A percentile compares a stretch with the other conserved stretches of the same genome.
phyloP scores from a whole-genome alignment of 2,113 vertebrate genomes.

The Melanotaenia duboulayi region DNA sequence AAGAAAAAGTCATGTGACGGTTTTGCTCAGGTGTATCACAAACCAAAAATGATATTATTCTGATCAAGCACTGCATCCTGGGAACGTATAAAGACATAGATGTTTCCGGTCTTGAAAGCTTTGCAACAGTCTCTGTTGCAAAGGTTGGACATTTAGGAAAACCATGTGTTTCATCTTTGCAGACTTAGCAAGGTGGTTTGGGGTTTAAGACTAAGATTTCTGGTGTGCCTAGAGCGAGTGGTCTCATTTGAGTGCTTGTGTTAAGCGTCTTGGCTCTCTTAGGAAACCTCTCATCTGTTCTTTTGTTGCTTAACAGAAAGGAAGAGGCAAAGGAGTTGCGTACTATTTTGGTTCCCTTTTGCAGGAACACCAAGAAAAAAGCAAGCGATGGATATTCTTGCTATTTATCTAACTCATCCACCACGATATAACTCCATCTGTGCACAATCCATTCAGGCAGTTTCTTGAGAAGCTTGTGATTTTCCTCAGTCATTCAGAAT shows the following conservation, averaged over 20 bases:
- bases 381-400: background rate
- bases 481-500: slow-evolving; percentile 18
- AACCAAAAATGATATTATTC: too few relatives aligned
- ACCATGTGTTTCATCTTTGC: background rate
- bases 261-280: too few relatives aligned
- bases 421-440: slow-evolving; percentile 1
- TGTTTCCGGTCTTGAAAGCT: too few relatives aligned
- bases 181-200: background rate
- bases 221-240: too few relatives aligned
- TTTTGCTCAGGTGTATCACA: too few relatives aligned
- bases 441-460: background rate
- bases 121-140: background rate
- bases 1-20: too few relatives aligned
- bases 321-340: too few relatives aligned
- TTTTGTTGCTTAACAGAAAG: too few relatives aligned
- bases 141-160: background rate
- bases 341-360: background rate
- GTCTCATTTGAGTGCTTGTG: too few relatives aligned
- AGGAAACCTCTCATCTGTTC: background rate
- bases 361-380: background rate
- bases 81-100: too few relatives aligned
- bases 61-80: too few relatives aligned
- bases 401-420: background rate
- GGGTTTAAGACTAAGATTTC: too few relatives aligned
- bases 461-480: slow-evolving; percentile 19